These are phyloP conservation scores for Cyprinodon diabolis DNA, from an alignment of 2,797 vertebrate genomes.

Conservation along the genomic window DNA sequence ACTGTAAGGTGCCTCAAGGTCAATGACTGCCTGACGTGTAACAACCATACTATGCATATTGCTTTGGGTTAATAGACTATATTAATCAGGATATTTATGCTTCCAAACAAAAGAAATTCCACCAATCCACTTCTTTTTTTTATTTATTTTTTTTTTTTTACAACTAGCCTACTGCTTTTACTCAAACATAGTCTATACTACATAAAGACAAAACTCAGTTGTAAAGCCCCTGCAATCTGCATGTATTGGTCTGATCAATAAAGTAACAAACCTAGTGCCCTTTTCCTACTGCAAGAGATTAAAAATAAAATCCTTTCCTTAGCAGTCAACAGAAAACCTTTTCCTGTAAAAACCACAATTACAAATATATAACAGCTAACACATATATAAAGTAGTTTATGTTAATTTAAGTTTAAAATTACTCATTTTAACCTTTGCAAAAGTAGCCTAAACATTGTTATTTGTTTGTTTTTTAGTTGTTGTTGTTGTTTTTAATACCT, in stretches of 20 bases:
- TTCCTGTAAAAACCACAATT: neutral
- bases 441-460: neutral
- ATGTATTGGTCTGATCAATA: neutral
- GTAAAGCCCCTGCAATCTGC: neutral
- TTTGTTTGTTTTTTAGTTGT: too few species aligned
- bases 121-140: too few species aligned
- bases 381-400: neutral
- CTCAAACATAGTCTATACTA: neutral
- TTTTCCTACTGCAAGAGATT: neutral
- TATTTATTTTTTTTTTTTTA: too few species aligned
- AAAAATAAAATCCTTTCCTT: neutral
- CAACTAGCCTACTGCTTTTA: neutral
- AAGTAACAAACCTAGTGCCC: neutral
- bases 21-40: too few species aligned
- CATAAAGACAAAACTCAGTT: neutral
- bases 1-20: too few species aligned
- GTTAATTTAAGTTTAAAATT: neutral
- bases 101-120: too few species aligned
- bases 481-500: too few species aligned
- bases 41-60: too few species aligned
- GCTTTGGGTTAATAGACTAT: too few species aligned
- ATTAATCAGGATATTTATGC: too few species aligned
- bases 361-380: neutral
- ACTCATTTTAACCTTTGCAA: neutral
- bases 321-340: neutral